Percentiles rank a stretch among this genome's conserved stretches.
These are phyloP conservation scores for Kuschelorhynchus macadamiae DNA, from an alignment of 2,888 invertebrate genomes.

Conservation along the genomic window DNA sequence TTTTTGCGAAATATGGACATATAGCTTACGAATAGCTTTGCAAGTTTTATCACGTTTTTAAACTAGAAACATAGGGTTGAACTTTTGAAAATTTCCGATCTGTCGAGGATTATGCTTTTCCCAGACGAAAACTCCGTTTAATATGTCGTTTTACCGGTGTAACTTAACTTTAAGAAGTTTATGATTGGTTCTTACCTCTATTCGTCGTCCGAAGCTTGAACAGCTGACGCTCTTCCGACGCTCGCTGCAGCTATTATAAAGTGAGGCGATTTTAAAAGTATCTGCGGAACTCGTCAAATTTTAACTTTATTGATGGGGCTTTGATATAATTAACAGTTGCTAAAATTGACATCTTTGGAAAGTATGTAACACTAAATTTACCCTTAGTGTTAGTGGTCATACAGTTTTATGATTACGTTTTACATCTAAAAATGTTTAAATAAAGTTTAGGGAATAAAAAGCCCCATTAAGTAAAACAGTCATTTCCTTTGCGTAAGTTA, in stretches of 20 bases:
- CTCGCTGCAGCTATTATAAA: constrained; percentile 48
- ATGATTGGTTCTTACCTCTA: constrained; percentile 53
- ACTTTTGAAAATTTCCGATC: constrained; percentile 27
- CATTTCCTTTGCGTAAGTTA: no score
- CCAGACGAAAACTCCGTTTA: constrained; percentile 50
- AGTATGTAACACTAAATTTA: no score
- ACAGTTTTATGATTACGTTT: no score
- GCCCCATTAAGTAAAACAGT: no score
- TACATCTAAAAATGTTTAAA: no score
- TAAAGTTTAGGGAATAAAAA: no score
- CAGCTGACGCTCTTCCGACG: constrained; percentile 45
- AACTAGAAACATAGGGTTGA: constrained; percentile 13
- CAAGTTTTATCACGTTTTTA: constrained; percentile 11
- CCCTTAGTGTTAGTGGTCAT: no score
- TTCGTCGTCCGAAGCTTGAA: constrained; percentile 44
- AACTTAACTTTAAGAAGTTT: constrained; percentile 53
- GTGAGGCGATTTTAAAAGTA: constrained; percentile 27
- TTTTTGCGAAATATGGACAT: no score
- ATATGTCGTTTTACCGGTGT: constrained; percentile 53
- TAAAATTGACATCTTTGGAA: no score
- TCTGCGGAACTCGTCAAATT: no score
- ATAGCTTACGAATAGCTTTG: not conserved
- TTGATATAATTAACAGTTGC: no score
- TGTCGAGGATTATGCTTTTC: constrained; percentile 29
- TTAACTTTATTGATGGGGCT: no score